Evolutionary conservation across 2,888 invertebrate genomes (phyloP), one percentile per base, ranked within the genome.

Genomic region (Andrena dorsata): DNA sequence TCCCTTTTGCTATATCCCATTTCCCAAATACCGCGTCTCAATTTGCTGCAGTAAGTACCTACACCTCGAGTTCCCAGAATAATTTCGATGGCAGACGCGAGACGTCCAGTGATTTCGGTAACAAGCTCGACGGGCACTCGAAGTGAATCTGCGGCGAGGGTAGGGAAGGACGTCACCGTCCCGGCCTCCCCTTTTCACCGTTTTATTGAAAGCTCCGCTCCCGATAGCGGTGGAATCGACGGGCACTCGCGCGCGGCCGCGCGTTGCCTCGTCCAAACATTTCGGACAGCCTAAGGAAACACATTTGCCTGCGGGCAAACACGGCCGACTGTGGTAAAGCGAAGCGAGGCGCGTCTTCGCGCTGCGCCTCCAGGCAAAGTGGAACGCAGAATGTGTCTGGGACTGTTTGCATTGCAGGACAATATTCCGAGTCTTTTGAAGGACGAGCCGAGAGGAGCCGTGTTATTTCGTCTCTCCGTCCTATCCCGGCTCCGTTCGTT

Each of bases 291-390:
- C 91, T 93, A 91, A 92, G 91, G 93, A 93, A 93, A 93, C 93
- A 93, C 92, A 93, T 93, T 93, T 93, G 91, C 93, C 93, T 92
- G 92, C 88, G 88, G 90, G 90, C 92, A 93, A 93, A 93, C 91
- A 93, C 81, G 49, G 60, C 68, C 56, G 65, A 20, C 76, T 20
- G 78, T 69, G 75, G 77, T 68, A 61, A 78, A 69, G 68, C 76
- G 53, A 63, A 61, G 73, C 76, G 73, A 80, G 86, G 84, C 84
- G 85, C 87, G 86, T 89, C 89, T 90, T 88, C 86, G 88, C 86
- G 90, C 76, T 76, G 80, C 41, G 41, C 83, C 82, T 85, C 79
- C 60, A 61, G 87, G 84, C 88, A 88, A 91, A 91, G 91, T 91
- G 91, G 91, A 91, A 91, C 92, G 90, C 90, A 85, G 88, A 91